A percentile compares a stretch with the other conserved stretches of the same genome.
These are phyloP conservation scores for Serranochromis macrocephalus DNA, from an alignment of 2,113 vertebrate species.

Conservation along the genomic window DNA sequence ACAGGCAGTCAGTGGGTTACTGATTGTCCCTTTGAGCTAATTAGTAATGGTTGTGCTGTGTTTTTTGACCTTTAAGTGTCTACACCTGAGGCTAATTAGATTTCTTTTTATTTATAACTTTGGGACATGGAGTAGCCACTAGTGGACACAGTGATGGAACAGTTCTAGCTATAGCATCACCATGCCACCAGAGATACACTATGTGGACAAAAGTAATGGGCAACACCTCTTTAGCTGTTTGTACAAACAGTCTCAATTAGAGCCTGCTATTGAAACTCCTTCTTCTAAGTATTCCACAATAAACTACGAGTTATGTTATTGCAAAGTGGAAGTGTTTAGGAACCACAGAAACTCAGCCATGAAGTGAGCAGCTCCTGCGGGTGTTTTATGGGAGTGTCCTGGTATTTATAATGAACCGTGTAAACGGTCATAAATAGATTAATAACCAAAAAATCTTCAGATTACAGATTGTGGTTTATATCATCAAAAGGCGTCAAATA, in stretches of 20 bases:
- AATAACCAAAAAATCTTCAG: neutral
- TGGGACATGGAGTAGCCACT: neutral
- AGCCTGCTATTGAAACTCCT: neutral
- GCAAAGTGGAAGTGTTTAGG: neutral
- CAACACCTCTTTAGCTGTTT: neutral
- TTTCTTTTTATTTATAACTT: neutral
- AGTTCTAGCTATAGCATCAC: neutral
- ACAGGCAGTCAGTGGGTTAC: neutral
- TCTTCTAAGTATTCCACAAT: neutral
- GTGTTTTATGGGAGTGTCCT: neutral
- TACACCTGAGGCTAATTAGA: neutral
- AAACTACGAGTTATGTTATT: neutral
- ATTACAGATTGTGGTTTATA: neutral
- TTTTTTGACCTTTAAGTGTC: neutral
- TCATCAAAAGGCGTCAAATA: neutral
- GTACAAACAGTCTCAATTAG: neutral
- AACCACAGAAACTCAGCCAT: neutral
- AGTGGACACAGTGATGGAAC: neutral
- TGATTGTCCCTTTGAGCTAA: neutral
- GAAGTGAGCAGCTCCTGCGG: neutral
- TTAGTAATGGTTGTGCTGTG: neutral
- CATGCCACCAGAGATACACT: neutral
- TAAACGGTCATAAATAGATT: neutral
- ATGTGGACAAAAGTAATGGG: neutral
- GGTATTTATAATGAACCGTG: fast-evolving